Evolutionary conservation across 2,797 vertebrate species (phyloP), one percentile per base, ranked within the genome.

Genomic region (Sebastes diploproa): DNA sequence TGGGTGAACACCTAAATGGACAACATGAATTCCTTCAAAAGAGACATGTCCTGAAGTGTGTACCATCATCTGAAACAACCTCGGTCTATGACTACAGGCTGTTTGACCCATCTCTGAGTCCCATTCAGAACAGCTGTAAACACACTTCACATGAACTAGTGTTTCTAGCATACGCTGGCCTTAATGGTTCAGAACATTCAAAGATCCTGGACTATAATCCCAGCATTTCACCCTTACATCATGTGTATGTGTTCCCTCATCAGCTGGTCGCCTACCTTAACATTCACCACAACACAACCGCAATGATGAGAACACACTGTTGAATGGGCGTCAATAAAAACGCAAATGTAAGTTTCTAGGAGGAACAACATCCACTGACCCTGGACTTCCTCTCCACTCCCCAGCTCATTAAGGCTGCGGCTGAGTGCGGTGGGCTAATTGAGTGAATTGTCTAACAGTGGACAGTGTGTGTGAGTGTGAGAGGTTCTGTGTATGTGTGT

Each of bases 401-500:
- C 22, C 52, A 77, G 81, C 84, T 90, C 85, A 87, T 92, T 90
- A 89, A 61, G 63, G 78, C 84, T 76, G 75, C 6, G 42, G 94
- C 94, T 93, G 90, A 83, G 72, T 61, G 81, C 29, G 76, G 94
- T 93, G 60, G 94, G 93, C 93, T 97, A 96, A 97, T 97, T 97
- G 97, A 97, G 96, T 97, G 96, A 97, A 96, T 97, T 96, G 93
- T 97, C 95, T 96, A 92, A 91, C 92, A 71, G 74, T 91, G 86
- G 96, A 97, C 96, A 96, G 95, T 95, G 94, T 93, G 91, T 42
- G 38, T 42, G 38, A 96, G 95, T 91, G 86, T 82, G 13, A 42
- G 38, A 42, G 13, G 38, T 42, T 46, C 64, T 38, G 42, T 61
- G 70, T 65, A 66, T 30, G 77, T 22, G 58, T 30, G 71, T 20